Evolutionary conservation across 1,140 invertebrate species (phyloP).

Genomic region (Acyrthosiphon pisum): DNA sequence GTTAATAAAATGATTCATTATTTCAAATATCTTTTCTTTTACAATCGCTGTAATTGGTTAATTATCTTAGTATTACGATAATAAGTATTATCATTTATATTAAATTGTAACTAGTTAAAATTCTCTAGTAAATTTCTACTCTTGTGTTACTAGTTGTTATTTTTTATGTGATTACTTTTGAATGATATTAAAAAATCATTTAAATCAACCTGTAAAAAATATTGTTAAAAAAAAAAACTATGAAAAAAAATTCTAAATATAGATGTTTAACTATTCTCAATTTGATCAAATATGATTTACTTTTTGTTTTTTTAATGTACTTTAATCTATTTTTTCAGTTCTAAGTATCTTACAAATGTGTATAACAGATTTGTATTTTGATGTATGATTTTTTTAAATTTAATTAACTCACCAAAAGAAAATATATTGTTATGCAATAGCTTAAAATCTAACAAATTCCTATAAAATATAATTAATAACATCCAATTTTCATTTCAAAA

Average conservation of each 20-base stretch:
- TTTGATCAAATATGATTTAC: background rate
- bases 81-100: background rate
- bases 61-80: background rate
- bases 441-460: background rate
- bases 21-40: background rate
- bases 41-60: background rate
- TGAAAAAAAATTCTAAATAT: background rate
- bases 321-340: constrained; percentile 34
- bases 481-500: background rate
- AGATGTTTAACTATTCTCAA: background rate
- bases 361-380: background rate
- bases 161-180: background rate
- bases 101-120: background rate
- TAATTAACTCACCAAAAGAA: background rate
- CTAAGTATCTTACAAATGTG: background rate
- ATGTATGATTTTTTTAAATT: constrained; percentile 17
- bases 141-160: background rate
- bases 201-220: background rate
- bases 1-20: background rate
- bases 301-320: background rate
- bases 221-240: background rate
- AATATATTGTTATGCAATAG: background rate
- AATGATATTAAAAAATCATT: background rate
- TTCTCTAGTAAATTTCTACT: background rate
- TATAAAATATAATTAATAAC: background rate